Base-by-base conservation (phyloP, 2,797 vertebrate species). In the Euthynnus affinis region DNA sequence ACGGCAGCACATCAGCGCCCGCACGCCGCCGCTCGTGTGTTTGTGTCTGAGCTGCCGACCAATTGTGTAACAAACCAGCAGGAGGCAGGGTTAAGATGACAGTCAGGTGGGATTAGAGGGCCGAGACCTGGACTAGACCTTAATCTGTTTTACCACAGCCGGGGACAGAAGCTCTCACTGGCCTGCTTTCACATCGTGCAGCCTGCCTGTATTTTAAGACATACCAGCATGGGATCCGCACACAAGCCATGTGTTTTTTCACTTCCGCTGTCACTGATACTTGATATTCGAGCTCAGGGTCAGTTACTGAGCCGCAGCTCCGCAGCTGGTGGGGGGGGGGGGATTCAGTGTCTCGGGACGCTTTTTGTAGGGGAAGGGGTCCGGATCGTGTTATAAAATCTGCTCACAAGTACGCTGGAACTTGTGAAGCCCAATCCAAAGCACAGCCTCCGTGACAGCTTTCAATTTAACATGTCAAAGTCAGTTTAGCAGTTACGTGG, bases 31-130 rank as follows among this genome's bases (percentile, higher is more conserved):
- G n/a, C n/a, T n/a, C n/a, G n/a, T 51, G 23, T 69, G 0, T 48
- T 14, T 32, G 17, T 27, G 22, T 51, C 58, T 69, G 20, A 55
- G 22, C 52, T 64, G 27, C 59, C 15, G 49, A 53, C 46, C 9
- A 27, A 1, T 37, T 70, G 22, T 75, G 71, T 60, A 68, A 80
- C 49, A 74, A 37, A 32, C 53, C 63, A 61, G 77, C 73, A 78
- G 62, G 80, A 67, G 60, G 57, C 37, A 17, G 48, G 81, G 62
- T 67, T 81, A 70, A 83, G 69, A 77, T 88, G 80, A 84, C 56
- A 74, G 68, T 74, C 29, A 55, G 34, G 25, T 61, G 57, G 56
- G 82, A 85, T 87, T 82, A 85, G 49, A 80, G 46, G 29, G 67
- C 48, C 61, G 59, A 84, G 51, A 72, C 65, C 56, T 58, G 63